Base-by-base conservation (phyloP, 30 jellyfish, hydroid and myxozoan species). In the Sanderia malayensis region DNA sequence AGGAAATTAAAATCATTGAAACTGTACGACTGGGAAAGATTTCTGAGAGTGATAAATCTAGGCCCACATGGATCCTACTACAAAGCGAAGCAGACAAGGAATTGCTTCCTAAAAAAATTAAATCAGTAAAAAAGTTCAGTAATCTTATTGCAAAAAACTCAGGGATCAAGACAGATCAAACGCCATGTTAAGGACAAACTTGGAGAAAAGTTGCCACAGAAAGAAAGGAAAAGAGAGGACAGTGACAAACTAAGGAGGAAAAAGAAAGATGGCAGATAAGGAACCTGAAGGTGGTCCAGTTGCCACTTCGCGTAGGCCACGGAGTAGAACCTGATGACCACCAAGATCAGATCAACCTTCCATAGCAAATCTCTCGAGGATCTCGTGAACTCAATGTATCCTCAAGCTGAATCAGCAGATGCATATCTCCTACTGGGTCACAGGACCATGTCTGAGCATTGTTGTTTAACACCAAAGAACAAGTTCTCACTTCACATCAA, bases 231-330 rank as follows among this genome's bases (percentile, higher is more conserved):
- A 34, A 17, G 34, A 73, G 75, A 73, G 80, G 24, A 32, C 22
- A 10, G 80, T 76, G 79, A 59, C 79, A 76, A 61, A 33, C 26
- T 41, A 44, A 61, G 79, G 60, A 61, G 55, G 72, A 76, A 76
- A 58, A 57, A 22, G 79, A 60, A 15, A 58, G 32, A 26, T 74
- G 68, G 76, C 77, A 57, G 26, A 57, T 57, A 58, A 74, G 86
- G 44, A 60, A 76, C 80, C 19, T 53, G 76, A 60, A 76, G 28
- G 87, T 76, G 21, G 87, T 46, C 37, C 60, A 75, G 71, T 74
- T 61, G n/a, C n/a, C n/a, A n/a, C n/a, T n/a, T n/a, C n/a, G n/a
- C n/a, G n/a, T n/a, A n/a, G n/a, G n/a, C n/a, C n/a, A n/a, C n/a
- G n/a, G n/a, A n/a, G n/a, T n/a, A n/a, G n/a, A n/a, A n/a, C n/a